Conservation (phyloP, 1,140 invertebrate genomes). For the Penaeus vannamei region DNA sequence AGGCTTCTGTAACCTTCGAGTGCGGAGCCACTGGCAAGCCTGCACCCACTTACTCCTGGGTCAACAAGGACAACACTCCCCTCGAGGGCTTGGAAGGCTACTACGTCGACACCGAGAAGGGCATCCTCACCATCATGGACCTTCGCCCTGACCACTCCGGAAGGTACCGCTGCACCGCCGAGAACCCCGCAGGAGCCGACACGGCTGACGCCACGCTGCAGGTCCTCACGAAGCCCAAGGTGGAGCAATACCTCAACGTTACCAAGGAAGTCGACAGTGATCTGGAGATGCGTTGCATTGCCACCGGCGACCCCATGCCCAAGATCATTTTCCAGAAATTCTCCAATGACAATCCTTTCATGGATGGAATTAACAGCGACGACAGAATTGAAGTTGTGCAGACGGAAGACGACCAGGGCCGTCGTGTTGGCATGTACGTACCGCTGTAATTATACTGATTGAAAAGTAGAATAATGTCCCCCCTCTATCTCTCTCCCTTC, state of each 20-base stretch:
- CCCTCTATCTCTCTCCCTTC: not conserved
- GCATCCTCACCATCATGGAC: slow-evolving; percentile 81
- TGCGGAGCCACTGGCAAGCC: slow-evolving; percentile 89
- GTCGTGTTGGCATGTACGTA: slow-evolving; percentile 88
- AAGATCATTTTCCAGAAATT: slow-evolving; percentile 80
- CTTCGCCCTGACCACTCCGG: slow-evolving; percentile 85
- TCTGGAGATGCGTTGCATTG: slow-evolving; percentile 81
- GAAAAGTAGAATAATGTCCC: too few relatives aligned
- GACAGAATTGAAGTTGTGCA: slow-evolving; percentile 69
- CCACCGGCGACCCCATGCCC: slow-evolving; percentile 84
- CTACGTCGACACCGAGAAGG: slow-evolving; percentile 72
- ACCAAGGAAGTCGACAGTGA: slow-evolving; percentile 79
- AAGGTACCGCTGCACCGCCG: slow-evolving; percentile 86
- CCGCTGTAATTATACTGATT: slow-evolving; percentile 66
- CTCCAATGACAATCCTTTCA: slow-evolving; percentile 68
- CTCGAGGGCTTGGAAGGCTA: slow-evolving; percentile 53
- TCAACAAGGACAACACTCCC: slow-evolving; percentile 71
- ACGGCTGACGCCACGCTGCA: slow-evolving; percentile 75
- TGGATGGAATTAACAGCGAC: slow-evolving; percentile 69
- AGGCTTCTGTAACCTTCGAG: slow-evolving; percentile 80
- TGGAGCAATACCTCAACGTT: slow-evolving; percentile 83
- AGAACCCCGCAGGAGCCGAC: slow-evolving; percentile 83
- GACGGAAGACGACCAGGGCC: slow-evolving; percentile 66
- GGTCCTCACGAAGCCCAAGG: slow-evolving; percentile 82
- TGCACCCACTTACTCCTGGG: slow-evolving; percentile 85